phyloP scores from a whole-genome alignment of 2,797 vertebrate genomes.

The Myioborus miniatus region DNA sequence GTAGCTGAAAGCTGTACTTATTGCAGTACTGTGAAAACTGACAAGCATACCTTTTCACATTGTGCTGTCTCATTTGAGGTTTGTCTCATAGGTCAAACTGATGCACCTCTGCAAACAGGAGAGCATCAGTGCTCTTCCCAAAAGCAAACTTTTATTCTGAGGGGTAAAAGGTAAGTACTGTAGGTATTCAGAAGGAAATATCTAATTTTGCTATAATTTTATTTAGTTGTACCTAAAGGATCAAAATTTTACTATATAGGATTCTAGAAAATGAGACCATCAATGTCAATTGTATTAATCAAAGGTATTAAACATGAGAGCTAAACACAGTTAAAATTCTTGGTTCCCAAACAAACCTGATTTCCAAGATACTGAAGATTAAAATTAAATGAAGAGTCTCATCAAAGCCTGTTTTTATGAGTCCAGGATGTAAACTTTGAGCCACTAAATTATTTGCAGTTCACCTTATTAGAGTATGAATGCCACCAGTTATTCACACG shows the following conservation, averaged over 20 bases:
- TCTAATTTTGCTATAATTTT: not conserved
- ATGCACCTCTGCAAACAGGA: not conserved
- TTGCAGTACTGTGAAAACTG: not conserved
- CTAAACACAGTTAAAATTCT: not conserved
- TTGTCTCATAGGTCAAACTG: not conserved
- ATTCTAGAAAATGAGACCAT: not conserved
- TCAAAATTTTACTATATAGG: not conserved
- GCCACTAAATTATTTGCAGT: not conserved
- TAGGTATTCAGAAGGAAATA: not conserved
- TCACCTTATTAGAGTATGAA: not conserved
- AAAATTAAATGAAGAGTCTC: not conserved
- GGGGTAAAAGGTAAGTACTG: not conserved
- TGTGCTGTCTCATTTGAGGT: not conserved
- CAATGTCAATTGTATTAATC: not conserved
- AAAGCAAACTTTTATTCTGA: not conserved
- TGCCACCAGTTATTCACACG: not conserved
- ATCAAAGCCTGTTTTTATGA: not conserved
- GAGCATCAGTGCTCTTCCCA: not conserved
- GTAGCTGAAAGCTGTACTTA: slow-evolving; percentile 4
- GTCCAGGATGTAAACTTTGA: not conserved
- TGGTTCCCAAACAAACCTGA: not conserved
- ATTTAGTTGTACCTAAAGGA: not conserved
- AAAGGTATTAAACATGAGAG: not conserved
- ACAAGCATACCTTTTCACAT: not conserved
- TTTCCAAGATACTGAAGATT: not conserved